A percentile compares a stretch with the other conserved stretches of the same genome.
These are phyloP conservation scores for Euleptes europaea DNA, from an alignment of 2,113 vertebrate genomes.

Conservation along the genomic window DNA sequence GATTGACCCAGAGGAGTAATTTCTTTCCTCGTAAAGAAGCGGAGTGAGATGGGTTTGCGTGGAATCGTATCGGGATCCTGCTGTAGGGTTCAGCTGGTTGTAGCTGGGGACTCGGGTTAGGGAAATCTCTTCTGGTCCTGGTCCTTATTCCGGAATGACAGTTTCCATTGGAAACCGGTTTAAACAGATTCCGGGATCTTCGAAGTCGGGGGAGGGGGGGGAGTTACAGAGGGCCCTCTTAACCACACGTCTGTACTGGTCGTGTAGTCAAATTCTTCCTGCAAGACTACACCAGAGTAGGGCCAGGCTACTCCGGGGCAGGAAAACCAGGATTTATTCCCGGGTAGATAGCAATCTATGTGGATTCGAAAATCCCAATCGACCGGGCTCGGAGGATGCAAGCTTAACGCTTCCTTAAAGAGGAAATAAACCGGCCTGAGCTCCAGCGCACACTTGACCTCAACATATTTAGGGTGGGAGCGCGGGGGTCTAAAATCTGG, in stretches of 20 bases:
- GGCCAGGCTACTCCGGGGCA: not conserved
- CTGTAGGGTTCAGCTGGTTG: not conserved
- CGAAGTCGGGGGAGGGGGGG: not conserved
- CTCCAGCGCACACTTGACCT: no score
- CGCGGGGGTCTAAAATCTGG: not conserved
- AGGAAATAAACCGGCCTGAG: no score
- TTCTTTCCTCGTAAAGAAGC: not conserved
- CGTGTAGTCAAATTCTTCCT: not conserved
- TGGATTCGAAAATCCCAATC: no score
- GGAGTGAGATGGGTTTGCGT: no score
- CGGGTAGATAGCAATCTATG: not conserved
- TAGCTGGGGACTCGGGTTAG: fast-evolving
- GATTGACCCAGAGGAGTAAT: no score
- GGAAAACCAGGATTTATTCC: no score
- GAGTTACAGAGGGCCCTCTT: fast-evolving
- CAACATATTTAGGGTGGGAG: not conserved
- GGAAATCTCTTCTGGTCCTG: no score
- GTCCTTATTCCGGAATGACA: not conserved
- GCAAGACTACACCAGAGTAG: not conserved
- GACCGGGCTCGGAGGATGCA: no score
- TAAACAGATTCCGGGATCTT: no score
- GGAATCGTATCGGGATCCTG: not conserved
- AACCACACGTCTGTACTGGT: not conserved
- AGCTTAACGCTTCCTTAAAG: no score
- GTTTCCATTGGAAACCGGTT: not conserved